Conservation (phyloP, 2,797 vertebrate genomes). For the Lithobates sylvaticus region DNA sequence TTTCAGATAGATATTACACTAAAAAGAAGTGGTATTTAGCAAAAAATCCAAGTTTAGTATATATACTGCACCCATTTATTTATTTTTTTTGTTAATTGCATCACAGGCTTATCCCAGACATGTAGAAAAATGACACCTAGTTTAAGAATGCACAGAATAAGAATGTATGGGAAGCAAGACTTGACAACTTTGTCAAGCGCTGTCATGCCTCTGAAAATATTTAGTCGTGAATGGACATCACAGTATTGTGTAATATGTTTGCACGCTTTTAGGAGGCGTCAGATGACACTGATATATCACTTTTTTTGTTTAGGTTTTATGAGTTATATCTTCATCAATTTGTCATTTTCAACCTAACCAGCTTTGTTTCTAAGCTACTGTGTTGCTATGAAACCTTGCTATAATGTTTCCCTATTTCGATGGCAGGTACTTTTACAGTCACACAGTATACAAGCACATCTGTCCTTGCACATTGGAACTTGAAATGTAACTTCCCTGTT, state of each 20-base stretch:
- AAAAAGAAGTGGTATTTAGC: not conserved
- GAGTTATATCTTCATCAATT: not conserved
- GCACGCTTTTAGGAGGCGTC: not conserved
- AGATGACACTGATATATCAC: not conserved
- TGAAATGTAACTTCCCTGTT: too few relatives aligned
- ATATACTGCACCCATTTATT: not conserved
- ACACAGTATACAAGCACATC: too few relatives aligned
- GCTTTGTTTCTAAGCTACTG: not conserved
- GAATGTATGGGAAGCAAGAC: not conserved
- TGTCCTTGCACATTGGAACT: too few relatives aligned
- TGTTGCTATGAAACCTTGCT: not conserved
- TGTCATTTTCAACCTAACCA: not conserved
- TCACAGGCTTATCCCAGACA: not conserved
- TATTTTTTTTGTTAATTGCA: not conserved
- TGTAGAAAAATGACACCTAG: not conserved
- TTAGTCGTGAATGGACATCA: not conserved
- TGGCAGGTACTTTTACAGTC: too few relatives aligned
- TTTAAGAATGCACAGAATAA: slow-evolving; percentile 2
- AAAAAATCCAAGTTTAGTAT: not conserved
- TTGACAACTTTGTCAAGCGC: not conserved
- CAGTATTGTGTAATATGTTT: not conserved
- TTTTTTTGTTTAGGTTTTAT: not conserved
- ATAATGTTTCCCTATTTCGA: too few relatives aligned
- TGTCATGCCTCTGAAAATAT: not conserved
- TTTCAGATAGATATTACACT: not conserved